phyloP scores from a whole-genome alignment of 2,888 invertebrate genomes.

The Bellardia bayeri region DNA sequence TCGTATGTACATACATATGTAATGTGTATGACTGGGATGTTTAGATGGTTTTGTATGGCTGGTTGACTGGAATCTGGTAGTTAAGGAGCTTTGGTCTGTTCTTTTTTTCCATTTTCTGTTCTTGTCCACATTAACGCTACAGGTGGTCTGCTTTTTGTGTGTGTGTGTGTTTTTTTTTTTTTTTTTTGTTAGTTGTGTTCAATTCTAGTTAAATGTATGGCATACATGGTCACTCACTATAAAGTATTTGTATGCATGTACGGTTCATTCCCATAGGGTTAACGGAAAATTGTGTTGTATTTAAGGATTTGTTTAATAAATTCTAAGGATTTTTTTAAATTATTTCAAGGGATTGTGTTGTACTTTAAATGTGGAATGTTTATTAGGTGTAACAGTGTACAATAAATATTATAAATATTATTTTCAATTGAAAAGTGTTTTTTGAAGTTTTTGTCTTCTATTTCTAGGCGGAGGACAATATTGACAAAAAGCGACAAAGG shows the following conservation, averaged over 20 bases:
- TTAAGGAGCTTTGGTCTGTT: conserved; percentile 48
- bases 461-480: no score
- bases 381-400: neutral
- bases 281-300: conserved; percentile 37
- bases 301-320: conserved; percentile 44
- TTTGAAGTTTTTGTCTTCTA: no score
- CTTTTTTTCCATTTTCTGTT: conserved; percentile 34
- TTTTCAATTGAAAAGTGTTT: neutral
- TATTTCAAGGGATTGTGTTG: conserved; percentile 24
- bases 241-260: conserved; percentile 44
- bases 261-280: conserved; percentile 56
- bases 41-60: conserved; percentile 29
- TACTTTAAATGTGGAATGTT: conserved; percentile 12
- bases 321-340: conserved; percentile 45
- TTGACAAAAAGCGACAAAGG: no score
- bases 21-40: neutral
- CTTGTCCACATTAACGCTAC: conserved; percentile 72
- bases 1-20: neutral
- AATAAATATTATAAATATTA: neutral
- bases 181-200: conserved; percentile 39
- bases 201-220: conserved; percentile 43
- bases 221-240: conserved; percentile 51
- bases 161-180: neutral
- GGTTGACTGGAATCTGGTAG: conserved; percentile 70
- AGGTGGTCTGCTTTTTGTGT: conserved; percentile 73